Base-by-base conservation (phyloP, 2,797 vertebrate species). In the Cuculus canorus region DNA sequence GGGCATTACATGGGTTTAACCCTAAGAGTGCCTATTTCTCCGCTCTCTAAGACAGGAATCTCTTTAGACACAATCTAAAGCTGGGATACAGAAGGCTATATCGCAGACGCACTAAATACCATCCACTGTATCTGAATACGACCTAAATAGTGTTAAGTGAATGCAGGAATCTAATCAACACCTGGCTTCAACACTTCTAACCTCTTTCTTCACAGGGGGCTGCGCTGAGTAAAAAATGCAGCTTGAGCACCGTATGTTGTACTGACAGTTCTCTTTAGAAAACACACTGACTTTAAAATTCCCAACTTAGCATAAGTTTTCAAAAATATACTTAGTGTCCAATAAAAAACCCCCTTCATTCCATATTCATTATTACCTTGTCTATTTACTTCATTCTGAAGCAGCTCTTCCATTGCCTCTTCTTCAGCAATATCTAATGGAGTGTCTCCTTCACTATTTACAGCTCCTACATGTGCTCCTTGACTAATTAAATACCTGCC, bases 391-490 rank as follows among this genome's bases (percentile, higher is more conserved):
- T 99, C 99, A 92, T 99, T 99, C 97, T 99, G 98, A 97, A 99
- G 98, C 69, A 99, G 98, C 96, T 99, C 99, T 97, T 99, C 99
- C 99, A 99, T 99, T 71, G 99, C 98, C 93, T 99, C 99, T 91
- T 99, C 99, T 96, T 99, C 99, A 45, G 99, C 99, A 69, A 99
- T 99, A 98, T 99, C 99, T 98, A 99, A 97, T 65, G 99, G 99
- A 13, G 99, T 99, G 95, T 99, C 99, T 33, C 99, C 99, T 97
- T 99, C 99, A 94, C 99, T 99, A 98, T 99, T 99, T 66, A 99
- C 99, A 90, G 99, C 99, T 53, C 99, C 99, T 75, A 99, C 99
- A 93, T 96, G 98, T 61, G 99, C 99, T 95, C 99, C 99, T 96
- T 99, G 99, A 97, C 98, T 98, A 97, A 99, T 99, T 96, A 99